phyloP scores from a whole-genome alignment of 2,797 vertebrate genomes.

The Gorsachius magnificus region DNA sequence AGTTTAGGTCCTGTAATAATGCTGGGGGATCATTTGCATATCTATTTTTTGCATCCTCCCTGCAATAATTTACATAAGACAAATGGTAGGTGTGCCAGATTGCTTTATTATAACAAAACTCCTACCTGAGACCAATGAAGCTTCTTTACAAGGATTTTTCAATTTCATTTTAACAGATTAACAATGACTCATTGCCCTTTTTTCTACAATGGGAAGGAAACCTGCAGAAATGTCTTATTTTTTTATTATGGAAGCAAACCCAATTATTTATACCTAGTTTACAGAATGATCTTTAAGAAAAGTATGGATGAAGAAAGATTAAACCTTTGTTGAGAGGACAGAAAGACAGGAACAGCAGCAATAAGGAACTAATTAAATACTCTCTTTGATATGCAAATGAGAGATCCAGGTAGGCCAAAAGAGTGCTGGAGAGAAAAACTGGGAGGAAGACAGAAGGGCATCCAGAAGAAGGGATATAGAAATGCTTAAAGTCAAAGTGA shows the following conservation, averaged over 20 bases:
- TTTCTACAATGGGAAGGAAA: neutral
- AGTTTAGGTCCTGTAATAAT: neutral
- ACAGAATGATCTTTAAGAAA: neutral
- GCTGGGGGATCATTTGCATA: neutral
- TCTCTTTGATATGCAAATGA: conserved; percentile 12
- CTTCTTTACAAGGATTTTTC: neutral
- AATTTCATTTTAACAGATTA: neutral
- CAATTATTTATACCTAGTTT: neutral
- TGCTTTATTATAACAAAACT: neutral
- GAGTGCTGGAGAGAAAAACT: neutral
- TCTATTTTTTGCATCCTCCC: neutral
- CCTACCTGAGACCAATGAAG: neutral
- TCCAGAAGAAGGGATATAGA: neutral
- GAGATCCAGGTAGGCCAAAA: neutral
- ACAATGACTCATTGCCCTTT: neutral
- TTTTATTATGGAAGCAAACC: neutral
- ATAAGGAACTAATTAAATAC: conserved; percentile 9
- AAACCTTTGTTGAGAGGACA: neutral
- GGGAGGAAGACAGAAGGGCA: neutral
- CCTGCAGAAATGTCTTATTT: neutral
- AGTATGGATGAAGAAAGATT: neutral
- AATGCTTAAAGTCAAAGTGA: neutral
- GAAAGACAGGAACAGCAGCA: neutral
- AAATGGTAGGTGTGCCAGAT: neutral
- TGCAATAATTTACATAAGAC: neutral